phyloP scores from a whole-genome alignment of 2,888 invertebrate species.

The Andrena haemorrhoa region DNA sequence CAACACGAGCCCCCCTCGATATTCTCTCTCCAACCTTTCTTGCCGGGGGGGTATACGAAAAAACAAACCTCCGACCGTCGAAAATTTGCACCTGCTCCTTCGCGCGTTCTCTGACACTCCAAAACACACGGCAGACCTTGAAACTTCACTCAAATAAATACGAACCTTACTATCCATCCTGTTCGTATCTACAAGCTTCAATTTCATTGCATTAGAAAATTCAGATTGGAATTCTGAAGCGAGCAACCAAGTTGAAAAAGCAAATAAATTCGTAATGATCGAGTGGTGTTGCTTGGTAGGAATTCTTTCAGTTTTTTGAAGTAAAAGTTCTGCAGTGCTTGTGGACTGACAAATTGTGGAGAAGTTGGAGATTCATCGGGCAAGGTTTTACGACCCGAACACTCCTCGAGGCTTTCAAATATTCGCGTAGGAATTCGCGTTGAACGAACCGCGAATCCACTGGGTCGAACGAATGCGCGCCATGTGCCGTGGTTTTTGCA shows the following conservation, averaged over 20 bases:
- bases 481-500: constrained; percentile 57
- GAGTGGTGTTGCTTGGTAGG: too few species aligned
- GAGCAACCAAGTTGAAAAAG: too few species aligned
- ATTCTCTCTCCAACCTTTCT: constrained; percentile 17
- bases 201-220: not conserved
- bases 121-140: not conserved
- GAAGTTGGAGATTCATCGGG: too few species aligned
- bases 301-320: too few species aligned
- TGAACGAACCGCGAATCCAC: constrained; percentile 14
- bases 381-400: not conserved
- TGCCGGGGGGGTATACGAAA: constrained; percentile 38
- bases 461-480: constrained; percentile 35
- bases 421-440: constrained; percentile 24
- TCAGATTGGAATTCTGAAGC: not conserved
- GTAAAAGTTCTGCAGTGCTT: too few species aligned
- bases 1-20: constrained; percentile 36
- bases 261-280: too few species aligned
- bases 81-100: constrained; percentile 52
- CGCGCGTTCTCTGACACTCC: too few species aligned
- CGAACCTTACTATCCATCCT: not conserved
- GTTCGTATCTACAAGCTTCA: not conserved
- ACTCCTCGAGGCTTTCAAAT: constrained; percentile 9
- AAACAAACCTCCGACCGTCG: constrained; percentile 28
- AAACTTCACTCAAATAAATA: not conserved
- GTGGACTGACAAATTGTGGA: too few species aligned